Evolutionary conservation across 2,797 vertebrate species (phyloP).

Genomic region (Pseudomugil gertrudae): DNA sequence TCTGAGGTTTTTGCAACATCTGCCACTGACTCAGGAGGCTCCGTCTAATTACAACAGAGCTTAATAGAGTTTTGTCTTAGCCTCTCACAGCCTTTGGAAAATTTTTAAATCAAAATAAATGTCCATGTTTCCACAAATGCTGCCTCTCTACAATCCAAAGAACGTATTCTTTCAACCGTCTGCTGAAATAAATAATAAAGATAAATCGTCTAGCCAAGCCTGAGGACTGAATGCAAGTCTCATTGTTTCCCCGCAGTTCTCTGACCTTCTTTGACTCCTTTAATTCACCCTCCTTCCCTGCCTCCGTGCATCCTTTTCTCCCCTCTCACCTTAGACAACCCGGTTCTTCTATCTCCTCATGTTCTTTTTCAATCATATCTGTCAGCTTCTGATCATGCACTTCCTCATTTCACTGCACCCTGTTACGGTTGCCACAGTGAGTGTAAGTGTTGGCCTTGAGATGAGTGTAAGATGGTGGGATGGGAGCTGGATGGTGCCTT

Average conservation of each 20-base stretch:
- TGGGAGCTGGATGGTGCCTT: background rate
- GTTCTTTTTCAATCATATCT: slow-evolving; percentile 35
- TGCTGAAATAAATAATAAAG: background rate
- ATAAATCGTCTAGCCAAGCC: background rate
- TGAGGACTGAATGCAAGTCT: slow-evolving; percentile 1
- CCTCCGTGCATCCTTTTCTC: background rate
- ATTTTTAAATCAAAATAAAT: background rate
- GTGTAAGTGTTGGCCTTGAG: slow-evolving; percentile 7
- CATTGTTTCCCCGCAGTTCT: slow-evolving; percentile 1
- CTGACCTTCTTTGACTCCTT: slow-evolving; percentile 16
- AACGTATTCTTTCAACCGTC: background rate
- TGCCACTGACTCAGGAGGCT: background rate
- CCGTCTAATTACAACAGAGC: background rate
- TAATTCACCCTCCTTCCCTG: background rate
- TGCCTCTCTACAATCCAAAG: background rate
- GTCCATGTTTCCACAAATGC: background rate
- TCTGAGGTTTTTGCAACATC: background rate
- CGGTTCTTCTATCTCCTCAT: background rate
- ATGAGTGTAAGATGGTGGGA: slow-evolving; percentile 4
- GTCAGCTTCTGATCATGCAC: slow-evolving; percentile 31
- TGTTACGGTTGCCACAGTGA: slow-evolving; percentile 23
- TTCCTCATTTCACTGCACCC: slow-evolving; percentile 28
- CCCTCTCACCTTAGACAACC: slow-evolving; percentile 9
- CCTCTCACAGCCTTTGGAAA: background rate
- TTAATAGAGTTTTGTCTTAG: background rate